Evolutionary conservation across 2,888 invertebrate genomes (phyloP), one percentile per base, ranked within the genome.

Genomic region (Polymixis flavicincta): DNA sequence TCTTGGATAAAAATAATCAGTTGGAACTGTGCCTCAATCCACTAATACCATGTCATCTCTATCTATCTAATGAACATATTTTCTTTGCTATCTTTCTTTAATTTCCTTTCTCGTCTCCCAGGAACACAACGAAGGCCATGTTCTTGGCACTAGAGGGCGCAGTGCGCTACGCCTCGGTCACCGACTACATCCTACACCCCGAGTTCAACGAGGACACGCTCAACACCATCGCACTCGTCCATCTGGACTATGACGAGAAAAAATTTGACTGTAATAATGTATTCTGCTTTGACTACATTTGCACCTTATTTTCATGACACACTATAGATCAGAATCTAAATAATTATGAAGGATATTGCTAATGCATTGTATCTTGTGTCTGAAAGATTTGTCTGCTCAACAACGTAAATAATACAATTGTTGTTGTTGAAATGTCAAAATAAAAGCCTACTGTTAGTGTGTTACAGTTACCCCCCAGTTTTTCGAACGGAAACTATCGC

Each of bases 151-250:
- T 4, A 13, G 73, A 74, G 37, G 74, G 73, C 6, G 37, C 19
- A 1, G 61, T 74, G 54, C 61, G 61, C 6, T 48, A 63, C 25
- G 45, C 74, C 22, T 0, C 32, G 1, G 74, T 48, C 13, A 54
- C 17, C 1, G 48, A 55, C 61, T 74, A 73, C 61, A 37, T 22
- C 8, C 22, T 48, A 0, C 74, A 74, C 22, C 74, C 74, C 0
- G 74, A 73, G 48, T 73, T 37, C 74, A 55, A 73, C 17, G 48
- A 63, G 48, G 32, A 55, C 17, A 73, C 74, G 0, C 37, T 74
- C 3, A 74, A 73, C 63, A 74, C 74, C 61, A 73, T 74, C 54
- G 74, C 74, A 11, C 74, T 74, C 25, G 25, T 74, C 3, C 32
- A 37, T 1, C 61, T 74, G 17, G 63, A 63, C 25, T 45, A 48